A percentile compares a stretch with the other conserved stretches of the same genome.
These are phyloP conservation scores for Stomatorhinus walkeri DNA, from an alignment of 2,797 vertebrate genomes.

Conservation along the genomic window DNA sequence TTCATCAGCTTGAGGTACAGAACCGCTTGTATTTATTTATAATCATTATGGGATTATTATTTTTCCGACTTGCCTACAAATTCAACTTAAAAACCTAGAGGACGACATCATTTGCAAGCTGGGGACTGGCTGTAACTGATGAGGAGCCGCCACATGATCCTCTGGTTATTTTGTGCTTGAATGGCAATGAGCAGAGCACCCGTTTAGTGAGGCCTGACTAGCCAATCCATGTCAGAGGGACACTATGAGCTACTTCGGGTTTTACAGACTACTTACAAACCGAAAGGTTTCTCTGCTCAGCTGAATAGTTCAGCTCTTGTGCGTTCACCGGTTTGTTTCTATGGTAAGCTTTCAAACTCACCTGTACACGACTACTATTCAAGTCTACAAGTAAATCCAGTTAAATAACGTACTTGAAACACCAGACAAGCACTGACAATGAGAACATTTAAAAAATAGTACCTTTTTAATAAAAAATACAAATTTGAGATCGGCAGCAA, in stretches of 20 bases:
- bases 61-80: neutral
- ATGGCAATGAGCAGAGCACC: neutral
- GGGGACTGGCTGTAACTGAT: neutral
- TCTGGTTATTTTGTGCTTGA: neutral
- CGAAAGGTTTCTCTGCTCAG: neutral
- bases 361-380: neutral
- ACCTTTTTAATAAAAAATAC: slow-evolving; percentile 70
- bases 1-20: neutral
- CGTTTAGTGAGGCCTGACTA: neutral
- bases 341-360: neutral
- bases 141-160: neutral
- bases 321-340: neutral
- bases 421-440: slow-evolving; percentile 19
- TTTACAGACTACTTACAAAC: neutral
- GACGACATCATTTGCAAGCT: neutral
- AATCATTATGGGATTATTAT: neutral
- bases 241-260: too few relatives aligned
- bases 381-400: neutral
- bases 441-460: slow-evolving; percentile 57
- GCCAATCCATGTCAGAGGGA: neutral
- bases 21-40: neutral
- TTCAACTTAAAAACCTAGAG: neutral
- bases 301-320: neutral
- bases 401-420: slow-evolving; percentile 12
- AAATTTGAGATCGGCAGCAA: slow-evolving; percentile 49